A percentile compares a stretch with the other conserved stretches of the same genome.
Evolutionary conservation across 2,113 vertebrate species (phyloP).

Genomic region (Arvicanthis niloticus): DNA sequence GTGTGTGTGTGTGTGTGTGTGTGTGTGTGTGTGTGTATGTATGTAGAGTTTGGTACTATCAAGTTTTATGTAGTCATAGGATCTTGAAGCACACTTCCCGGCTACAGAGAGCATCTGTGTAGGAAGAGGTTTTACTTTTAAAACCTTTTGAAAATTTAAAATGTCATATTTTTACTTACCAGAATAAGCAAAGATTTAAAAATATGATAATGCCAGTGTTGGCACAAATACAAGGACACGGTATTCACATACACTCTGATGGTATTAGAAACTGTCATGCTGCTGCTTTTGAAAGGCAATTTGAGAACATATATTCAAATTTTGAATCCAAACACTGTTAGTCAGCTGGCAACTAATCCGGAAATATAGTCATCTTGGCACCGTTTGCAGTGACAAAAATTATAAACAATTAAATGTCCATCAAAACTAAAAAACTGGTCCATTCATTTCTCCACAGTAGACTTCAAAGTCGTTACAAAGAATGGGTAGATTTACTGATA

Average conservation of each 20-base stretch:
- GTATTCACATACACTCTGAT: not conserved
- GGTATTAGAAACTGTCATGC: not conserved
- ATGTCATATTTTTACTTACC: not conserved
- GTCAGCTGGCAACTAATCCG: not conserved
- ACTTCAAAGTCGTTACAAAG: not conserved
- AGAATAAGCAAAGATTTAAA: slow-evolving; percentile 1
- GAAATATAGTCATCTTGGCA: not conserved
- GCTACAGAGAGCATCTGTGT: not conserved
- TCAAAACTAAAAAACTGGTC: not conserved
- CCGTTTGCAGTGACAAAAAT: not conserved
- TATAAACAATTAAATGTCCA: not conserved
- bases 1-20: not conserved
- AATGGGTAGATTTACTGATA: not conserved
- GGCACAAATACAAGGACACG: not conserved
- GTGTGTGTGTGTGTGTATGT: not conserved
- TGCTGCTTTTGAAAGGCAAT: not conserved
- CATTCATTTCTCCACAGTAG: not conserved
- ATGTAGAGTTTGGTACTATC: too few species aligned
- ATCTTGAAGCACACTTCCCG: not conserved
- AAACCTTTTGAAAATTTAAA: not conserved
- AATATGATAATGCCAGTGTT: not conserved
- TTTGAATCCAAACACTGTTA: slow-evolving; percentile 4
- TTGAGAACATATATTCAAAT: not conserved
- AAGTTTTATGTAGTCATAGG: not conserved
- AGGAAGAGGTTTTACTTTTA: not conserved